Conservation (phyloP, 2,797 vertebrate genomes). For the Cryptoblepharus egeriae region DNA sequence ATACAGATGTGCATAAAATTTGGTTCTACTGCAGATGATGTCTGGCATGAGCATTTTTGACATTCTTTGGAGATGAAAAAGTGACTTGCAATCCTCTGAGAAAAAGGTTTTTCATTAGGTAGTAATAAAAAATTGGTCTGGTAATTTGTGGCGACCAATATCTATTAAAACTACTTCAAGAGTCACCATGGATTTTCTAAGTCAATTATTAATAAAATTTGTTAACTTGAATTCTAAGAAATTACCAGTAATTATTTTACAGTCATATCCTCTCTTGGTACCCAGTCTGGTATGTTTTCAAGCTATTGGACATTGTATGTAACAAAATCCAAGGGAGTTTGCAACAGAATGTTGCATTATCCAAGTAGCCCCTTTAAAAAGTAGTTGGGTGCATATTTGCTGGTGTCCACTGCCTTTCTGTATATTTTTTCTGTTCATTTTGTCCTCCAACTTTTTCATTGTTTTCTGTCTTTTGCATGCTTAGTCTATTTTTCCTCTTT, state of each 20-base stretch:
- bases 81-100: background rate
- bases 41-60: background rate
- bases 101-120: background rate
- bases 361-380: no score
- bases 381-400: no score
- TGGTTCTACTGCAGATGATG: background rate
- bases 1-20: background rate
- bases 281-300: background rate
- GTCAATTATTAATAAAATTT: background rate
- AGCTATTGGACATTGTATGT: background rate
- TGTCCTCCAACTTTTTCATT: no score
- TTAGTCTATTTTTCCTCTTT: no score
- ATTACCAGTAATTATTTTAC: background rate
- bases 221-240: background rate
- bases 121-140: background rate
- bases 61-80: background rate
- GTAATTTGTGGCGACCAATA: background rate
- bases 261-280: constrained; percentile 14
- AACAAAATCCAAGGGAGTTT: no score
- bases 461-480: no score
- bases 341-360: no score
- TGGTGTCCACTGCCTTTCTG: no score
- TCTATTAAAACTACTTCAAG: constrained; percentile 15
- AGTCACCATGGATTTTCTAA: background rate
- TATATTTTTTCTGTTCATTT: no score